These are phyloP conservation scores for Melieria omissa DNA, from an alignment of 2,888 invertebrate genomes.

Conservation along the genomic window DNA sequence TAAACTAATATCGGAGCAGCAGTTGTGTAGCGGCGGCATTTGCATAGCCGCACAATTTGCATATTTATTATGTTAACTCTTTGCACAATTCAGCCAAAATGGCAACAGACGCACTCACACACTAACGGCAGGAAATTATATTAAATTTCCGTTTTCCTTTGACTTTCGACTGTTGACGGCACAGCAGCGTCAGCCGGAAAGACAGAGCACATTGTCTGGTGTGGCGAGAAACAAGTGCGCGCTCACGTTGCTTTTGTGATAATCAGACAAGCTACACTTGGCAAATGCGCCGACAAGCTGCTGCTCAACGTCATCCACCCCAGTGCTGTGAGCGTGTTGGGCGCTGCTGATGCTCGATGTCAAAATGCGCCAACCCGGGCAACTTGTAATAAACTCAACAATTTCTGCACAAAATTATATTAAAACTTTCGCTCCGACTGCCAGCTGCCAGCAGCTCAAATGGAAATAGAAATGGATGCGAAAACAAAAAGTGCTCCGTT, in stretches of 20 bases:
- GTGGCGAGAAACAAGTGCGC: too few species aligned
- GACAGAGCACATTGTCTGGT: too few species aligned
- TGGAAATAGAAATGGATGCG: background rate
- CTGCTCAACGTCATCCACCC: too few species aligned
- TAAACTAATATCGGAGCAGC: background rate
- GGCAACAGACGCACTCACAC: too few species aligned
- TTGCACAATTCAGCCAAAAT: too few species aligned
- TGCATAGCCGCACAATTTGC: background rate
- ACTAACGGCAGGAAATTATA: background rate
- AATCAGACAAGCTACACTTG: too few species aligned
- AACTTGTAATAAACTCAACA: background rate
- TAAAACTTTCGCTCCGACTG: background rate
- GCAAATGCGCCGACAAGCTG: too few species aligned
- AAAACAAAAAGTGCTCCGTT: background rate
- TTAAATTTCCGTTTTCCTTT: background rate
- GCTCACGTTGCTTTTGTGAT: too few species aligned
- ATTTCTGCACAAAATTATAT: background rate
- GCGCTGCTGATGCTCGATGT: too few species aligned
- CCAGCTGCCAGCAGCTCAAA: background rate
- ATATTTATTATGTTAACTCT: background rate
- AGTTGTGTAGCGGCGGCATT: background rate
- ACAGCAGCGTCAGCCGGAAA: too few species aligned
- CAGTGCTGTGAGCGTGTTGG: too few species aligned
- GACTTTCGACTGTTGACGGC: too few species aligned
- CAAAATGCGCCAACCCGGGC: background rate